Evolutionary conservation across 30 jellyfish, hydroid and myxozoan species (phyloP).

Genomic region (Pelagia noctiluca): DNA sequence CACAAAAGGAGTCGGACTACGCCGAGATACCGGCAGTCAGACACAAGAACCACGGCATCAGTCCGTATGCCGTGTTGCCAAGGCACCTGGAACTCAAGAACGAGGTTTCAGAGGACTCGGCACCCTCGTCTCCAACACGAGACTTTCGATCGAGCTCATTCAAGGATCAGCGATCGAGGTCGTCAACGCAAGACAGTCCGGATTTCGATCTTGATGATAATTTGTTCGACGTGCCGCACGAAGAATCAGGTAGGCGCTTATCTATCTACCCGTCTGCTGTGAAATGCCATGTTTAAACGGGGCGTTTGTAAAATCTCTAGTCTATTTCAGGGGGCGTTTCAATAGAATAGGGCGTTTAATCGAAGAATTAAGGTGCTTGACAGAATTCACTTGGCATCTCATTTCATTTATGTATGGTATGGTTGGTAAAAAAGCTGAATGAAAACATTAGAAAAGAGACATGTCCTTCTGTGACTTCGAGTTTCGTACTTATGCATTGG

Average conservation of each 20-base stretch:
- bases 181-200: constrained; percentile 86
- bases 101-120: constrained; percentile 81
- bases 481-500: too few species aligned
- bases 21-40: constrained; percentile 63
- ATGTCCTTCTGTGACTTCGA: too few species aligned
- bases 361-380: too few species aligned
- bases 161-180: constrained; percentile 69
- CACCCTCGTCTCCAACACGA: constrained; percentile 83
- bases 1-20: constrained; percentile 57
- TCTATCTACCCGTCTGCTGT: too few species aligned
- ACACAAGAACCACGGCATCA: constrained; percentile 37
- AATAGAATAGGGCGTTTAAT: too few species aligned
- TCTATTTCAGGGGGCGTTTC: too few species aligned
- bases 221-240: constrained; percentile 78
- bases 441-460: too few species aligned
- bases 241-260: constrained; percentile 85
- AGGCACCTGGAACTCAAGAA: constrained; percentile 24
- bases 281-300: too few species aligned
- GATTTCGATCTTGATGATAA: constrained; percentile 54
- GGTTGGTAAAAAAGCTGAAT: too few species aligned
- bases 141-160: constrained; percentile 40
- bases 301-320: too few species aligned
- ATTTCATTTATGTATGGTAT: too few species aligned
- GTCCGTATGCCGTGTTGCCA: constrained; percentile 77
- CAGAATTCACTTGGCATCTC: too few species aligned